Evolutionary conservation across 1,140 invertebrate genomes (phyloP), one percentile per base, ranked within the genome.

Genomic region (Drosophila mayri): DNA sequence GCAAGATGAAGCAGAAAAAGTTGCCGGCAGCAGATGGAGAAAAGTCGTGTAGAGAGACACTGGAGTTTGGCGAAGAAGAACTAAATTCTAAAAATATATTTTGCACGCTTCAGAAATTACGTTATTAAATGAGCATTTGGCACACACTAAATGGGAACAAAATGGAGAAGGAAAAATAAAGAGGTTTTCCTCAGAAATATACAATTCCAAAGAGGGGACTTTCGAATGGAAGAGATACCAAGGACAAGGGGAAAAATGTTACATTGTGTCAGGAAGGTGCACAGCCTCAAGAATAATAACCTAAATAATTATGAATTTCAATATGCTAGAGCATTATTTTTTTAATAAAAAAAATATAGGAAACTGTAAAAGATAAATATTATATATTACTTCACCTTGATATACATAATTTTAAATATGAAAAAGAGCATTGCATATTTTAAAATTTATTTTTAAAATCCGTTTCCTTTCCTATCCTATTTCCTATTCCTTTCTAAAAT

Each of bases 71-170:
- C 44, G 57, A 59, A 77, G 62, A 66, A 73, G 54, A 78, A 78
- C 77, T 75, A 90, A 79, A 84, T 87, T 81, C 73, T 84, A 84
- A 91, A 91, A 91, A 91, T 91, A 91, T 91, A 72, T 88, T 86
- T 81, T 91, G 77, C 80, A 91, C 87, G 80, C 83, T 88, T 91
- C 78, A 91, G 72, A 91, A 91, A 91, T 91, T 91, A 91, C 87
- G 83, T 91, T 91, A 91, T 91, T 91, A 91, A 91, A 91, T 87
- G 87, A 91, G 80, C 86, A 90, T 90, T 90, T 90, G 86, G 86
- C 86, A 90, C 86, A 86, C 82, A 80, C 86, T 85, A 90, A 90
- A 90, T 81, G 70, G 72, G 55, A 72, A 54, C 71, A 54, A 43
- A 38, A 12, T 8, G 10, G 38, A 6, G 16, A 25, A 8, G 32